These are phyloP conservation scores for Allacma fusca DNA, from an alignment of 2,888 invertebrate species.

Conservation along the genomic window DNA sequence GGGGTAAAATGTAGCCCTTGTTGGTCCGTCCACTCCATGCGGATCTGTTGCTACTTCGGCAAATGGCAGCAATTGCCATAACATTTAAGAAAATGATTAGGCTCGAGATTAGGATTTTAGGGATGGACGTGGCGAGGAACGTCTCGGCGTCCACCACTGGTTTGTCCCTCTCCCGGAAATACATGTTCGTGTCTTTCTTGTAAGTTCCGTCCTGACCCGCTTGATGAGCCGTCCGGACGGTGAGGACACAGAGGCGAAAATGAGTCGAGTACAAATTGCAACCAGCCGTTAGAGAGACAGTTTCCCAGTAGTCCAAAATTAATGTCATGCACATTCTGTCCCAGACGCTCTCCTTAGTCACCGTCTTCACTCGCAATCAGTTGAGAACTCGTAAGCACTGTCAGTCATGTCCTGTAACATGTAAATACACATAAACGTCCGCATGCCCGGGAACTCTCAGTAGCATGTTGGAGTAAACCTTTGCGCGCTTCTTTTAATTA, in stretches of 20 bases:
- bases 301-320: constrained; percentile 60
- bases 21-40: constrained; percentile 33
- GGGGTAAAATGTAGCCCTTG: constrained; percentile 54
- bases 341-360: neutral
- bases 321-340: constrained; percentile 59
- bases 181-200: constrained; percentile 47
- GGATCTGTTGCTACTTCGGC: constrained; percentile 55
- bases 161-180: constrained; percentile 58
- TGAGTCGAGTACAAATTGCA: constrained; percentile 60
- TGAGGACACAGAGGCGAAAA: constrained; percentile 59
- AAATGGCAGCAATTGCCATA: constrained; percentile 55
- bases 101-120: constrained; percentile 57
- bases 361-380: too few relatives aligned
- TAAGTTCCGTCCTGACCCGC: constrained; percentile 38
- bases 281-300: constrained; percentile 55
- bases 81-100: constrained; percentile 58
- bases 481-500: too few relatives aligned
- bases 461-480: too few relatives aligned
- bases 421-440: too few relatives aligned
- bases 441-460: too few relatives aligned
- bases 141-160: constrained; percentile 58
- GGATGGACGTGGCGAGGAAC: constrained; percentile 56
- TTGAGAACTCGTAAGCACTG: too few relatives aligned
- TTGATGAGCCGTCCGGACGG: constrained; percentile 54
- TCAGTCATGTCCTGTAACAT: too few relatives aligned